phyloP scores from a whole-genome alignment of 2,888 invertebrate species.

The Andrena haemorrhoa region DNA sequence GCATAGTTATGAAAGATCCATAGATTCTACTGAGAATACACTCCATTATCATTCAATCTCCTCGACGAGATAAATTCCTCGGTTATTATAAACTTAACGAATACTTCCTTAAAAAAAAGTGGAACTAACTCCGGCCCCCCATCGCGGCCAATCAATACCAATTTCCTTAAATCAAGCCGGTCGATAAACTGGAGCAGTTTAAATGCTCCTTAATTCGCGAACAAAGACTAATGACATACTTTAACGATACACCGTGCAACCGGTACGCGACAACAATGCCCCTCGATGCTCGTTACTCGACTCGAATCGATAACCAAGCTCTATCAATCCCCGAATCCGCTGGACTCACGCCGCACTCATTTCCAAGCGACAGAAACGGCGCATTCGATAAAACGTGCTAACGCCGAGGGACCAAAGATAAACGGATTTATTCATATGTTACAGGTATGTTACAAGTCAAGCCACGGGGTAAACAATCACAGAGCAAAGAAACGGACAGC shows the following conservation, averaged over 20 bases:
- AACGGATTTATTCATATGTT: conserved; percentile 3
- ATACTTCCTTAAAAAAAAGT: conserved; percentile 50
- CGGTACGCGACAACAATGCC: conserved; percentile 12
- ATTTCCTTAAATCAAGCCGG: conserved; percentile 56
- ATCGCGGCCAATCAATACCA: conserved; percentile 52
- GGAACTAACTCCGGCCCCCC: conserved; percentile 29
- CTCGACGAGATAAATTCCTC: background rate
- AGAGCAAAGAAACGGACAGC: background rate
- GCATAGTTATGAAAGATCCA: background rate
- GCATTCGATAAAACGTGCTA: background rate
- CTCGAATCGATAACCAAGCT: background rate
- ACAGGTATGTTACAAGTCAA: background rate
- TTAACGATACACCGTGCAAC: conserved; percentile 16
- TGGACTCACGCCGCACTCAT: background rate
- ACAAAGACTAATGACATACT: conserved; percentile 43
- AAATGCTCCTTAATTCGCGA: conserved; percentile 52
- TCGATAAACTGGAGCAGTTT: conserved; percentile 46
- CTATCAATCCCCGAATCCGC: conserved; percentile 1
- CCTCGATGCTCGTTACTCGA: background rate
- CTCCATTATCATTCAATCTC: conserved; percentile 13
- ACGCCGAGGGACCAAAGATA: background rate
- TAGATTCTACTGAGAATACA: background rate
- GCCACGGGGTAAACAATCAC: background rate
- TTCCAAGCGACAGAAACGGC: background rate
- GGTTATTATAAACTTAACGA: conserved; percentile 50